A percentile compares a stretch with the other conserved stretches of the same genome.
These are phyloP conservation scores for Cyanocitta stelleri DNA, from an alignment of 2,113 vertebrate genomes.

Conservation along the genomic window DNA sequence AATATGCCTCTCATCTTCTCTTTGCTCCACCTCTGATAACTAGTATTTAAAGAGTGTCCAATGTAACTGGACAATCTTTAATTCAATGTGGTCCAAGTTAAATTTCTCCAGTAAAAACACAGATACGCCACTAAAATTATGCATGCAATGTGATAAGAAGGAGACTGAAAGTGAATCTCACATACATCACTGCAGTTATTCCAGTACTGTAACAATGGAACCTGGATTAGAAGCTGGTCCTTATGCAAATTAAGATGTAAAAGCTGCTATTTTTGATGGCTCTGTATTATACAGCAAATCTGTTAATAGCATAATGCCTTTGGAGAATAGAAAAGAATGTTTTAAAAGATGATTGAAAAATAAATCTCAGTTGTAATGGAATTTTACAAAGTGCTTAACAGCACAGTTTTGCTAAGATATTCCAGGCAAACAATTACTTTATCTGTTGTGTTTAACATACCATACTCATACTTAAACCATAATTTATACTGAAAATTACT, in stretches of 20 bases:
- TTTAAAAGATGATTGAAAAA: slow-evolving; percentile 19
- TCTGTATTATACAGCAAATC: background rate
- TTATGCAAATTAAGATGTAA: background rate
- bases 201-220: background rate
- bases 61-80: background rate
- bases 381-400: slow-evolving; percentile 29
- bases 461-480: slow-evolving; percentile 11
- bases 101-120: background rate
- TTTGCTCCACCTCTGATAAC: background rate
- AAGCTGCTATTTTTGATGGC: background rate
- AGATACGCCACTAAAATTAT: background rate
- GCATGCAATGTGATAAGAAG: background rate
- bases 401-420: background rate
- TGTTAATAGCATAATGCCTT: background rate
- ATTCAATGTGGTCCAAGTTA: background rate
- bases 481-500: slow-evolving; percentile 8
- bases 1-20: background rate
- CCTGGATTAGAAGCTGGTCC: background rate
- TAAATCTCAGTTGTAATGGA: slow-evolving; percentile 29
- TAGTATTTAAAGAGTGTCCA: background rate
- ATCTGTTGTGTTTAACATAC: slow-evolving; percentile 35
- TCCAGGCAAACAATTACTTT: background rate
- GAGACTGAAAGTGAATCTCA: background rate
- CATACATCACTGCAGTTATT: background rate
- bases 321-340: background rate